A percentile compares a stretch with the other conserved stretches of the same genome.
Conservation (phyloP, 2,797 vertebrate genomes). For the Sorex maritimensis region DNA sequence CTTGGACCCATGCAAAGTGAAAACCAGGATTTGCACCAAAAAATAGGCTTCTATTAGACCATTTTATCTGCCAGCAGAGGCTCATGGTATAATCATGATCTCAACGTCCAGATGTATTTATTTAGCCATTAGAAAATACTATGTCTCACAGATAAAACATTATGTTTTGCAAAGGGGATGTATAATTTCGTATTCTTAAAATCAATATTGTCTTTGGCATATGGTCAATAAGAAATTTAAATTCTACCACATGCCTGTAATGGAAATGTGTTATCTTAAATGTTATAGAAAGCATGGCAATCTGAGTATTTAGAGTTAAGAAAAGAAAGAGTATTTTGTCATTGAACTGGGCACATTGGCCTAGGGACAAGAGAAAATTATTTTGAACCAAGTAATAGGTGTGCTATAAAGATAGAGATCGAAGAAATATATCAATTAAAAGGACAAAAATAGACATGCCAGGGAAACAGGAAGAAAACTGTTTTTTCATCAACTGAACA, state of each 20-base stretch:
- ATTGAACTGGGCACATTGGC: neutral
- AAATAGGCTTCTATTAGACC: neutral
- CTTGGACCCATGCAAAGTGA: neutral
- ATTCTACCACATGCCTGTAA: neutral
- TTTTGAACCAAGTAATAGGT: neutral
- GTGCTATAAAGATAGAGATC: constrained; percentile 1
- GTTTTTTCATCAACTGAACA: neutral
- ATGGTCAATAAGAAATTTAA: neutral
- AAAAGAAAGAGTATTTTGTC: neutral
- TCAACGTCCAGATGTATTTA: neutral
- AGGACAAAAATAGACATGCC: neutral
- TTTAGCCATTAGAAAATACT: neutral
- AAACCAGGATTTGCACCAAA: constrained; percentile 42
- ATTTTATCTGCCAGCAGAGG: neutral
- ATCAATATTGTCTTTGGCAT: neutral
- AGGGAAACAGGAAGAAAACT: neutral
- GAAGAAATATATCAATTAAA: neutral
- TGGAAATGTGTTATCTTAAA: neutral
- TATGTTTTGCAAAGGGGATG: neutral
- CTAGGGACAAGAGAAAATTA: neutral
- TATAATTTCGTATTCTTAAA: constrained; percentile 36
- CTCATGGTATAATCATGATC: neutral
- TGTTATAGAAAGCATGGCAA: neutral
- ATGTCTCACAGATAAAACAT: neutral
- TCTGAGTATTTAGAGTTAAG: neutral